These are phyloP conservation scores for Poliocrania exsul DNA, from an alignment of 2,797 vertebrate genomes.

Conservation along the genomic window DNA sequence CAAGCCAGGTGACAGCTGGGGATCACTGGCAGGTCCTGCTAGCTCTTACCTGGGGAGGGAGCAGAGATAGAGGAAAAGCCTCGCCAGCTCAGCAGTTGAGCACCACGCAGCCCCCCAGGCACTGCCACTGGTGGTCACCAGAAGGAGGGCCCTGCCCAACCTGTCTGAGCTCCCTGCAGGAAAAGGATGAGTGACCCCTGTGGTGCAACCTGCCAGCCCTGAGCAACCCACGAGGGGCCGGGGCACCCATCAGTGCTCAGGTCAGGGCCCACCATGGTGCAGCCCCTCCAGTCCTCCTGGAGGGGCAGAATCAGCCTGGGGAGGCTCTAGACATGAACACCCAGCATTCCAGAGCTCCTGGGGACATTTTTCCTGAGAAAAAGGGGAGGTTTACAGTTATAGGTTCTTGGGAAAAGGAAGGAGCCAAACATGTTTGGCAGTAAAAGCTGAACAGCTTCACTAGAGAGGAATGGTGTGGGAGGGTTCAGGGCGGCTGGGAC, in stretches of 20 bases:
- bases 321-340: fast-evolving
- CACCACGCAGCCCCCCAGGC: constrained; percentile 81
- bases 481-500: constrained; percentile 3
- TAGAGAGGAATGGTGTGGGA: constrained; percentile 67
- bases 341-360: background rate
- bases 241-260: background rate
- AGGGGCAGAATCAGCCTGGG: fast-evolving
- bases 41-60: constrained; percentile 86
- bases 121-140: constrained; percentile 79
- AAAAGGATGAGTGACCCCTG: background rate
- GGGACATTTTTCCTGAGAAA: background rate
- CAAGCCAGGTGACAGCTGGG: fast-evolving
- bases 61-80: constrained; percentile 84
- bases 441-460: constrained; percentile 30
- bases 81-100: constrained; percentile 77
- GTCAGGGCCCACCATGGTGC: fast-evolving
- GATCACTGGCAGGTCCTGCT: background rate
- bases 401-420: constrained; percentile 4
- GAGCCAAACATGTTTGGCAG: constrained; percentile 54
- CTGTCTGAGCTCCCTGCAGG: constrained; percentile 86
- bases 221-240: fast-evolving
- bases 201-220: background rate
- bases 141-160: constrained; percentile 83
- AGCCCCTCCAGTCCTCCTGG: background rate
- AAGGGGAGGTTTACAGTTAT: background rate